Evolutionary conservation across 2,888 invertebrate species (phyloP).

Genomic region (Tanypteryx hageni): DNA sequence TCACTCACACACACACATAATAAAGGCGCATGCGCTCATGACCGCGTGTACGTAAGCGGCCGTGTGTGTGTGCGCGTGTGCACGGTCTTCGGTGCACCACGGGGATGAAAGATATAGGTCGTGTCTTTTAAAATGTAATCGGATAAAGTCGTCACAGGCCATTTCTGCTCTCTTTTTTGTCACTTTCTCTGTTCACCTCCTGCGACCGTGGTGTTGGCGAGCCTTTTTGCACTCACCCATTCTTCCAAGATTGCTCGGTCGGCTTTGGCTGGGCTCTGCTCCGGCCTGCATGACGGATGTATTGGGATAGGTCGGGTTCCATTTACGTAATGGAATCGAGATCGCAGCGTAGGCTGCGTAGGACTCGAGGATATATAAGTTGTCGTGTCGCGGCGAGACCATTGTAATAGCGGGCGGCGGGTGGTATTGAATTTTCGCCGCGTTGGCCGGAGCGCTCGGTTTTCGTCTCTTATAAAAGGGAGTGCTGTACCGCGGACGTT

Average conservation of each 20-base stretch:
- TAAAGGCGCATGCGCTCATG: no score
- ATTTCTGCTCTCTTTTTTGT: neutral
- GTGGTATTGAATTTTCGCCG: no score
- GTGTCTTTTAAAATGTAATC: neutral
- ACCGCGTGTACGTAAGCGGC: no score
- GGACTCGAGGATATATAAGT: neutral
- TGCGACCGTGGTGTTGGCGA: neutral
- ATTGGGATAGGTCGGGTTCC: conserved; percentile 27
- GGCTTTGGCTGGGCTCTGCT: no score
- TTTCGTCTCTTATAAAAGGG: no score
- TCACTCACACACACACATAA: neutral
- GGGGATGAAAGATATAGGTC: conserved; percentile 5
- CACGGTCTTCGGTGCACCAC: neutral
- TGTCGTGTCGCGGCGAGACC: neutral
- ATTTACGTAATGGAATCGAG: conserved; percentile 24
- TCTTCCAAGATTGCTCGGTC: neutral
- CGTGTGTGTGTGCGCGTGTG: no score
- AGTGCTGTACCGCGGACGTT: no score
- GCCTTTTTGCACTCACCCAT: neutral
- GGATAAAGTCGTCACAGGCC: conserved; percentile 15
- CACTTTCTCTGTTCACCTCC: no score
- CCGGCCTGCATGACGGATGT: neutral
- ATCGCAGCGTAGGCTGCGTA: neutral
- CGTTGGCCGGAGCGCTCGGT: no score
- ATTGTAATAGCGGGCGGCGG: neutral